These are phyloP conservation scores for Anguilla anguilla DNA, from an alignment of 2,797 vertebrate genomes.

Conservation along the genomic window DNA sequence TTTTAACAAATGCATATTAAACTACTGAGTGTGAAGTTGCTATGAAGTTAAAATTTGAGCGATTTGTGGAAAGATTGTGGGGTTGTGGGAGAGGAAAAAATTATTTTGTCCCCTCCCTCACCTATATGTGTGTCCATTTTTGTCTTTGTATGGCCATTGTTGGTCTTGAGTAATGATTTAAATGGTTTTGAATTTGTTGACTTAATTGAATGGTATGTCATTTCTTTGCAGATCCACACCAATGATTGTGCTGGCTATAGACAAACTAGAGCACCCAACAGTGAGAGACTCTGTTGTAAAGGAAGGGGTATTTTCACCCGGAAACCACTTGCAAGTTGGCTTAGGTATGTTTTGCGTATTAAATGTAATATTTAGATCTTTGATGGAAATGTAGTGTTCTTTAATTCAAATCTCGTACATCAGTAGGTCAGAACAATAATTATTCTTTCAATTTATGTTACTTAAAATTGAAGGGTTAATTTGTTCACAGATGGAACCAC, in stretches of 20 bases:
- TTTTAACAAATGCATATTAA: too few species aligned
- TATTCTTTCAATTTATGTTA: background rate
- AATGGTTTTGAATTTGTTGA: background rate
- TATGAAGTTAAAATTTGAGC: too few species aligned
- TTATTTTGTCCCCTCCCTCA: too few species aligned
- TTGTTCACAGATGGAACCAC: background rate
- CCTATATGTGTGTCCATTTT: too few species aligned
- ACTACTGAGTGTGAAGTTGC: too few species aligned
- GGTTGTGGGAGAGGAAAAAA: too few species aligned
- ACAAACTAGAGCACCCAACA: constrained; percentile 51
- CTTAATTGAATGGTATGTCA: constrained; percentile 25
- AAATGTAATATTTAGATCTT: background rate
- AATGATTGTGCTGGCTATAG: constrained; percentile 58
- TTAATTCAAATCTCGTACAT: background rate
- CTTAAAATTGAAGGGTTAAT: background rate
- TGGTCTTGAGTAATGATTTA: background rate
- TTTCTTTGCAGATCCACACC: constrained; percentile 54
- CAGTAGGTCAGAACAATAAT: background rate
- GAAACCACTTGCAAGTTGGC: constrained; percentile 53
- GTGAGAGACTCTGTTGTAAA: constrained; percentile 52
- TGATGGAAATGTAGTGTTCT: background rate
- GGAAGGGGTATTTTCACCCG: constrained; percentile 53
- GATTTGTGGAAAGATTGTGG: too few species aligned
- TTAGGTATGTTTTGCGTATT: constrained; percentile 48
- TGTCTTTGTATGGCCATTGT: background rate